Base-by-base conservation (phyloP, 37 sponge, comb jelly and placozoan genomes). In the Chondrilla cf. caribensis region DNA sequence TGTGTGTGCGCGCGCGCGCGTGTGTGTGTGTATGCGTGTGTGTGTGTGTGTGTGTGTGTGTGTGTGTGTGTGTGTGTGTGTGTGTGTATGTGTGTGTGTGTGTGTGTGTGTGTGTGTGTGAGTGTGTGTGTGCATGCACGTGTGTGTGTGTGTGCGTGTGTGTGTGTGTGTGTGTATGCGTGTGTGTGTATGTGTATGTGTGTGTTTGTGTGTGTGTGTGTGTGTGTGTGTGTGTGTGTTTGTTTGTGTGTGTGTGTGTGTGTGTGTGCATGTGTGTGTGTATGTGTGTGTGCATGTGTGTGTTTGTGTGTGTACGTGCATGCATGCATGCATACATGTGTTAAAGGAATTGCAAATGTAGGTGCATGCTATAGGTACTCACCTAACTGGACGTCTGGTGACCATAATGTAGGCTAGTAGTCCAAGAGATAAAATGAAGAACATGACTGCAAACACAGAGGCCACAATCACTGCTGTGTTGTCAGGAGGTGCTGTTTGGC, bases 161-260 rank as follows among this genome's bases (percentile, higher is more conserved):
- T 68, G 83, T 39, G 77, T 57, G 47, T 80, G 78, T 84, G 84
- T 77, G 78, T 84, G 84, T 83, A 73, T 84, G 78, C 77, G 78
- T 58, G 78, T 38, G 62, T 59, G 84, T 77, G 65, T 77, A 31
- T 58, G 60, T 75, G 42, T 57, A 35, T 82, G 82, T 82, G 82
- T 82, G 82, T 82, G 70, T 40, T 47, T 65, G 84, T 84, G 54
- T 54, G 76, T n/a, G 42, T 37, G 62, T 35, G 58, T 36, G 71
- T 3, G 2, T 28, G 58, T 32, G 42, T 19, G 22, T 2, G 32
- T 7, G 31, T 15, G 29, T 28, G 36, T 31, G 58, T 54, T 3
- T 47, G 11, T 47, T 47, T 47, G 11, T 47, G 51, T 47, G 51
- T 47, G 51, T 47, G 11, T 11, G 6, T 47, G 51, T 47, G 51